phyloP scores from a whole-genome alignment of 1,140 invertebrate species.

The Arctopsyche grandis region DNA sequence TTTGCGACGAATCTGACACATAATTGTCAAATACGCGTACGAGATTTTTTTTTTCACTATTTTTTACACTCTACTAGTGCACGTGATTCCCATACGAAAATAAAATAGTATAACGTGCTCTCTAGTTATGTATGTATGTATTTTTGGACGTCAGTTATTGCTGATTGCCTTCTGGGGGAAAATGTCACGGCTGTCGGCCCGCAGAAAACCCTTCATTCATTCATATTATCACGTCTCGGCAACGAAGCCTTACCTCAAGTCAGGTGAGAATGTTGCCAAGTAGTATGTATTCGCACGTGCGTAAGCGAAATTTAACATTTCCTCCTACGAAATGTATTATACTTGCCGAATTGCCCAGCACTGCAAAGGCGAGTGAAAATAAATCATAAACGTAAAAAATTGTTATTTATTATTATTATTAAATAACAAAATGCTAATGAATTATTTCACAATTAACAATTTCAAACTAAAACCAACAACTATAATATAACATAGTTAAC shows the following conservation, averaged over 20 bases:
- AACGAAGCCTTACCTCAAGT: conserved; percentile 1
- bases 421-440: too few relatives aligned
- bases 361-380: too few relatives aligned
- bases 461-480: too few relatives aligned
- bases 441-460: too few relatives aligned
- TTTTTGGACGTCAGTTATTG: conserved; percentile 37
- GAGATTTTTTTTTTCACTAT: not conserved
- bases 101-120: not conserved
- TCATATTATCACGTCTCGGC: conserved; percentile 30
- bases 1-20: conserved; percentile 27
- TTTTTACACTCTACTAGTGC: not conserved
- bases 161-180: conserved; percentile 33
- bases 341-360: too few relatives aligned
- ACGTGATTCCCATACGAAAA: not conserved
- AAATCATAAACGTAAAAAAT: too few relatives aligned
- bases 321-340: too few relatives aligned
- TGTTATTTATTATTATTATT: too few relatives aligned
- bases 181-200: conserved; percentile 30
- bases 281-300: too few relatives aligned
- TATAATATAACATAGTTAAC: too few relatives aligned
- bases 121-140: not conserved
- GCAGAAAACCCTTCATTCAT: conserved; percentile 35
- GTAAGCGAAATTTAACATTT: too few relatives aligned
- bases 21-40: conserved; percentile 35
- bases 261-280: not conserved